Conservation (phyloP, 1,140 invertebrate genomes). For the Drosophila malerkotliana region DNA sequence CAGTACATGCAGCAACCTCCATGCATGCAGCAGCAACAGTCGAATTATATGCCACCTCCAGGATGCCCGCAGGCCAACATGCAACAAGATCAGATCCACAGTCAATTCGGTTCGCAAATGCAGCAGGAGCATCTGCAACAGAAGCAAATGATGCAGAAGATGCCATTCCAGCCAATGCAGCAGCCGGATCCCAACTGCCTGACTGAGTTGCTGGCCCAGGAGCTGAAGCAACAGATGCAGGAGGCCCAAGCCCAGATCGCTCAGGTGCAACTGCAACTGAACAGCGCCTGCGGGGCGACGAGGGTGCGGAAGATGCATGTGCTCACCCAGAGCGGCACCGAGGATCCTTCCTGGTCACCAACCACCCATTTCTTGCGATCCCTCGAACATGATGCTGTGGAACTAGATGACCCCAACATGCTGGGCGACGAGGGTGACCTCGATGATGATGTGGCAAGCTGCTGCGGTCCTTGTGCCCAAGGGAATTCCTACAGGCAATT, state of each 20-base stretch:
- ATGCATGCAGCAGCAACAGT: neutral
- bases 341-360: neutral
- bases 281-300: conserved; percentile 17
- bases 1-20: conserved; percentile 2
- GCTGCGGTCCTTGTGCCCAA: neutral
- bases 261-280: conserved; percentile 49
- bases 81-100: neutral
- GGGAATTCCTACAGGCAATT: neutral
- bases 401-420: neutral
- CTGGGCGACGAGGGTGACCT: neutral
- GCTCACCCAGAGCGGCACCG: neutral
- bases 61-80: neutral
- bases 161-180: neutral
- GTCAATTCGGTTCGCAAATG: neutral
- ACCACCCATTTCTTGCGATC: neutral
- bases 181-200: conserved; percentile 16
- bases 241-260: conserved; percentile 55
- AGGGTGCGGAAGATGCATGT: conserved; percentile 18
- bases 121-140: conserved; percentile 3
- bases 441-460: neutral
- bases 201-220: conserved; percentile 49
- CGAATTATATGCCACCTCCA: neutral
- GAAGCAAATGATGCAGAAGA: neutral
- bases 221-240: conserved; percentile 55
- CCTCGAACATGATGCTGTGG: neutral